Conservation (phyloP, 1,140 invertebrate species). For the Pentalonia nigronervosa region DNA sequence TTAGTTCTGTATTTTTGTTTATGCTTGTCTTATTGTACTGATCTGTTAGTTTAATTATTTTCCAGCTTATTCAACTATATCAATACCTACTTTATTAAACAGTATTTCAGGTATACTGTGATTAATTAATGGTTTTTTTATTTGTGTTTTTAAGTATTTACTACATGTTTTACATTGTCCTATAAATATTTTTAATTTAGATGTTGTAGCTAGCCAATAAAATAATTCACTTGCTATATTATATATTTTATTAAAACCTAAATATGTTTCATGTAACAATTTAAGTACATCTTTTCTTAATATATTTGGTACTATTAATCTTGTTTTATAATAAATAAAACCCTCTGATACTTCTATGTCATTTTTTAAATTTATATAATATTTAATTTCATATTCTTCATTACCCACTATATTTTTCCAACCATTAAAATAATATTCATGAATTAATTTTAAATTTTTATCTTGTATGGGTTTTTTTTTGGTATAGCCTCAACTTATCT, state of each 20-base stretch:
- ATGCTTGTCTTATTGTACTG: background rate
- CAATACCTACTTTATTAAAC: conserved; percentile 56
- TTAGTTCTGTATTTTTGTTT: background rate
- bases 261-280: conserved; percentile 64
- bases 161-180: conserved; percentile 30
- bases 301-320: conserved; percentile 63
- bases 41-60: conserved; percentile 4
- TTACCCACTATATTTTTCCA: no score
- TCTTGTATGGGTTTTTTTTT: conserved; percentile 61
- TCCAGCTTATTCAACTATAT: conserved; percentile 57
- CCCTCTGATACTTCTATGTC: conserved; percentile 62
- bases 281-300: conserved; percentile 63
- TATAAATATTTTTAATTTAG: conserved; percentile 37
- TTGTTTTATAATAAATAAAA: conserved; percentile 63
- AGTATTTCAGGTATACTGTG: background rate
- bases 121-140: conserved; percentile 37
- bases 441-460: conserved; percentile 60
- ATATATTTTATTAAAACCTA: conserved; percentile 64
- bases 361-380: conserved; percentile 60
- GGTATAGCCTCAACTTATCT: conserved; percentile 60
- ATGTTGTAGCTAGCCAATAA: conserved; percentile 36
- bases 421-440: conserved; percentile 52
- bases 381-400: background rate
- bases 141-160: background rate
- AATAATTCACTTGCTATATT: background rate